phyloP scores from a whole-genome alignment of 2,797 vertebrate species.

The Dendrocincla tyrannina region DNA sequence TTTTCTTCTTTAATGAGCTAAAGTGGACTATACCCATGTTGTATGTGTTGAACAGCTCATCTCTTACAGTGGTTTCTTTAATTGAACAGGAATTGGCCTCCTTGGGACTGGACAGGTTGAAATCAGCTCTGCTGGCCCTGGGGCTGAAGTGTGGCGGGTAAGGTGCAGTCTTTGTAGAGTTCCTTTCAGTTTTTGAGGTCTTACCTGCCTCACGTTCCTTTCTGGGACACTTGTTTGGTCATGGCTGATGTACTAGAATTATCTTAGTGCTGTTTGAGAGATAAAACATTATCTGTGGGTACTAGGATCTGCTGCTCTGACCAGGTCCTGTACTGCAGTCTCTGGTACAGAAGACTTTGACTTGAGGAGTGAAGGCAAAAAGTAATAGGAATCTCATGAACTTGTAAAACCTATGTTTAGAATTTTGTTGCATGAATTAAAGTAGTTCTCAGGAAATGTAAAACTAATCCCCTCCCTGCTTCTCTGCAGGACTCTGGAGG shows the following conservation, averaged over 20 bases:
- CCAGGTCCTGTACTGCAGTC: neutral
- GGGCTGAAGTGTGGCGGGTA: slow-evolving; percentile 64
- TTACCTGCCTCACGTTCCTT: neutral
- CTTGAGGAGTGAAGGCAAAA: neutral
- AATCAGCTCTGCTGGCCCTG: no score
- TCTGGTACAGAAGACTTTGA: neutral
- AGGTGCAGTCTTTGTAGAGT: slow-evolving; percentile 54
- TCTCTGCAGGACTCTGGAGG: slow-evolving; percentile 61
- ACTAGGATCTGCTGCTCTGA: neutral
- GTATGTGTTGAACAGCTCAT: neutral
- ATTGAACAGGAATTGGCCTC: slow-evolving; percentile 64
- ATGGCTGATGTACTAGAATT: neutral
- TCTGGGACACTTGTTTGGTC: neutral
- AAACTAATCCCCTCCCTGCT: neutral
- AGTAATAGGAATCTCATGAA: neutral
- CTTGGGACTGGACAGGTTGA: no score
- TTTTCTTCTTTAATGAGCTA: neutral
- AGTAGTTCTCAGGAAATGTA: neutral
- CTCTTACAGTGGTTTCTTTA: neutral
- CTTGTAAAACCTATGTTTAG: neutral
- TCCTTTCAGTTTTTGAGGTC: neutral
- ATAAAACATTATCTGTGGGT: neutral
- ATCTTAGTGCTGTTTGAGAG: neutral
- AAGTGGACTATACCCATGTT: neutral
- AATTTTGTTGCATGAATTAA: neutral